Evolutionary conservation across 1,140 invertebrate genomes (phyloP).

Genomic region (Polypedilum vanderplanki): DNA sequence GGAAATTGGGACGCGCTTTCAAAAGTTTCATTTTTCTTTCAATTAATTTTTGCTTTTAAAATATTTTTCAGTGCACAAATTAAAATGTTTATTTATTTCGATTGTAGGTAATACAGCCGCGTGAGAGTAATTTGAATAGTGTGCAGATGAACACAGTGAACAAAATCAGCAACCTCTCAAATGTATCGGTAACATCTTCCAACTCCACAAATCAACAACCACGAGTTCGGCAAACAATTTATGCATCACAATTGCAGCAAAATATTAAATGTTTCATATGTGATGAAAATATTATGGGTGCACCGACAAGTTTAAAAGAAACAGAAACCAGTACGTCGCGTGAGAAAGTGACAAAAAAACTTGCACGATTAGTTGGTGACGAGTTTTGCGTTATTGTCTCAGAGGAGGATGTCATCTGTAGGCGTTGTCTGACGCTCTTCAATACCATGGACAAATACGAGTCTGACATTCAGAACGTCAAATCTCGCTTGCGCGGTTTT

Average conservation of each 20-base stretch:
- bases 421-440: conserved; percentile 41
- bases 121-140: background rate
- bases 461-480: conserved; percentile 42
- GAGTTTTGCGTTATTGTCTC: conserved; percentile 42
- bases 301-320: conserved; percentile 35
- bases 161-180: conserved; percentile 44
- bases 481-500: conserved; percentile 40
- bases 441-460: conserved; percentile 43
- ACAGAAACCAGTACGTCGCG: conserved; percentile 40
- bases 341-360: conserved; percentile 43
- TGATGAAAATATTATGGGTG: conserved; percentile 20
- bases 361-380: conserved; percentile 42
- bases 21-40: conserved; percentile 9
- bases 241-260: background rate
- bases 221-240: conserved; percentile 26
- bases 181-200: conserved; percentile 42
- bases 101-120: conserved; percentile 30
- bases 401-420: conserved; percentile 42
- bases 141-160: conserved; percentile 36
- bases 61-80: background rate
- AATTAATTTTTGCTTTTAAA: background rate
- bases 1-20: background rate
- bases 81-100: background rate
- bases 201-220: conserved; percentile 41
- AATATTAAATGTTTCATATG: background rate